Percentiles rank a stretch among this genome's conserved stretches.
phyloP scores from a whole-genome alignment of 2,797 vertebrate species.

The Amblyraja radiata region DNA sequence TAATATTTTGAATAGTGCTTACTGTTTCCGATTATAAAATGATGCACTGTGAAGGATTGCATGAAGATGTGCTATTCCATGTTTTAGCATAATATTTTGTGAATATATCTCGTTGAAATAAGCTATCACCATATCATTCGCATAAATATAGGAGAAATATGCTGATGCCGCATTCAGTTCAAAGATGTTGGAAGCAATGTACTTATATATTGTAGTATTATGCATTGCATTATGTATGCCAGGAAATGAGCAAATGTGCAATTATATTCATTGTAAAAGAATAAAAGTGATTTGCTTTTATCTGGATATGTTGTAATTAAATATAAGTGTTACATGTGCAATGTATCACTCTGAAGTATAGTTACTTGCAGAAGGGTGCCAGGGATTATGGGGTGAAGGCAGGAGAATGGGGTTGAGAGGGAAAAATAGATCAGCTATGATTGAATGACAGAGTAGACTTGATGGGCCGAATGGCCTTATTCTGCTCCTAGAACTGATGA shows the following conservation, averaged over 20 bases:
- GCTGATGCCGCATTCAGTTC: neutral
- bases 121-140: neutral
- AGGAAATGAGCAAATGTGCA: neutral
- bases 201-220: neutral
- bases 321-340: neutral
- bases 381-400: too few relatives aligned
- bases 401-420: too few relatives aligned
- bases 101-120: neutral
- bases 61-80: too few relatives aligned
- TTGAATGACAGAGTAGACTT: too few relatives aligned
- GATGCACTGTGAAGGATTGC: neutral
- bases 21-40: neutral
- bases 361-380: neutral
- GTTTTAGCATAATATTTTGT: neutral
- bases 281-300: neutral
- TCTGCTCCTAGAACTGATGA: too few relatives aligned
- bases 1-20: neutral
- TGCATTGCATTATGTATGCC: too few relatives aligned
- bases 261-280: neutral
- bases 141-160: neutral
- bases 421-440: too few relatives aligned
- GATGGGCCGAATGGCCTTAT: too few relatives aligned
- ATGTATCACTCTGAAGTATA: neutral
- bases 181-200: neutral
- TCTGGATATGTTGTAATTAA: neutral